Evolutionary conservation across 2,797 vertebrate species (phyloP).

Genomic region (Pachyuromys duprasi): DNA sequence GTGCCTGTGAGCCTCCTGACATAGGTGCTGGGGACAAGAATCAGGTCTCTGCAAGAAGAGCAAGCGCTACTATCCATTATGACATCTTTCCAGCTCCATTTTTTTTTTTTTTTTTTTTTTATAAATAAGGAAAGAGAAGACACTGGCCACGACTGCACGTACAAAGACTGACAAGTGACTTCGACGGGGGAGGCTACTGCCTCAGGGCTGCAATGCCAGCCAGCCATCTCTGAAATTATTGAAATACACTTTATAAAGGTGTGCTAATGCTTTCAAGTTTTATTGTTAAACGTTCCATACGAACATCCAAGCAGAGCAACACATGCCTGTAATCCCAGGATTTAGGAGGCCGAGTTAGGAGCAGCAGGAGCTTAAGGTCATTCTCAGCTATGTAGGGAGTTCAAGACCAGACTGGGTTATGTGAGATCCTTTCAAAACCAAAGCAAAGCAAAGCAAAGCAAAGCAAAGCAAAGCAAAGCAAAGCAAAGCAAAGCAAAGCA

Average conservation of each 20-base stretch:
- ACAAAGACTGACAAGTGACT: neutral
- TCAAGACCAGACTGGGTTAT: neutral
- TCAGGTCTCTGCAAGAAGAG: neutral
- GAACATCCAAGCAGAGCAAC: neutral
- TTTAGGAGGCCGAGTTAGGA: neutral
- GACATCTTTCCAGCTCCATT: neutral
- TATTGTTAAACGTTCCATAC: neutral
- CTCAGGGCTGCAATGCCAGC: neutral
- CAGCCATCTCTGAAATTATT: neutral
- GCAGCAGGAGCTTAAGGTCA: neutral
- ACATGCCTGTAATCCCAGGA: neutral
- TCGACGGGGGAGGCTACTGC: neutral
- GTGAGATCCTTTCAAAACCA: neutral
- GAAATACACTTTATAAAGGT: neutral
- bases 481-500: too few species aligned
- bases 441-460: neutral
- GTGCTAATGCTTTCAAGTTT: conserved; percentile 14
- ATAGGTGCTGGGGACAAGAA: neutral
- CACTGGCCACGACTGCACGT: neutral
- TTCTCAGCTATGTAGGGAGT: neutral
- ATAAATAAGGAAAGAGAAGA: neutral
- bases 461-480: too few species aligned
- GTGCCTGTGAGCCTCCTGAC: neutral
- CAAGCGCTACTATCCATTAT: neutral
- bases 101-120: neutral